Evolutionary conservation across 2,888 invertebrate species (phyloP), one percentile per base, ranked within the genome.

Genomic region (Melinaea menophilus): DNA sequence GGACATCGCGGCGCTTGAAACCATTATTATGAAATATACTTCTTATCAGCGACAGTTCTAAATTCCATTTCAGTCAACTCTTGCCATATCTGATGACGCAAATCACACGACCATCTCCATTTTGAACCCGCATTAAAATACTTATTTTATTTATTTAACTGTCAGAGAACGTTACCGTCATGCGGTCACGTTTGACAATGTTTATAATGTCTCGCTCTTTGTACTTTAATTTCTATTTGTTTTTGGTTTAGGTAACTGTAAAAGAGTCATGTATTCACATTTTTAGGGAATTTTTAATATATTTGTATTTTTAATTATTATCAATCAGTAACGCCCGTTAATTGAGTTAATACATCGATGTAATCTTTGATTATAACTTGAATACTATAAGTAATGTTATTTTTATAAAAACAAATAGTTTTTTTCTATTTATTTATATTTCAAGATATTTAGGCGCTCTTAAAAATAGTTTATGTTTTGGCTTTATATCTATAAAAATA

Each of bases 21-120:
- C 81, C 76, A 79, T 81, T 81, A 80, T 78, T 73, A 77, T 82
- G 82, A 84, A 76, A 81, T 79, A 80, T 73, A 77, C 73, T 69
- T 70, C 75, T 82, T 82, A 82, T 84, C 81, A 77, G 77, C 75
- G 79, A 79, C 81, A 78, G 77, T 78, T 82, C 80, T 75, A 80
- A 81, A 79, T 79, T 78, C 73, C 72, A 72, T 78, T 75, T 75
- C 72, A 75, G 71, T 75, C 73, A 74, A 72, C 71, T 67, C 64
- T 62, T 65, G 62, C 62, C 57, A 59, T 77, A 78, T 77, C 76
- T 72, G 75, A 74, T 75, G 68, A 66, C 62, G 65, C 67, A 63
- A 65, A 68, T 65, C 67, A 65, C 55, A 61, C 37, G 55, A 58
- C 35, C 58, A 48, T 63, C 56, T 56, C 55, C 48, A 58, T 65